phyloP scores from a whole-genome alignment of 2,797 vertebrate genomes.

The Crenuchus spilurus region DNA sequence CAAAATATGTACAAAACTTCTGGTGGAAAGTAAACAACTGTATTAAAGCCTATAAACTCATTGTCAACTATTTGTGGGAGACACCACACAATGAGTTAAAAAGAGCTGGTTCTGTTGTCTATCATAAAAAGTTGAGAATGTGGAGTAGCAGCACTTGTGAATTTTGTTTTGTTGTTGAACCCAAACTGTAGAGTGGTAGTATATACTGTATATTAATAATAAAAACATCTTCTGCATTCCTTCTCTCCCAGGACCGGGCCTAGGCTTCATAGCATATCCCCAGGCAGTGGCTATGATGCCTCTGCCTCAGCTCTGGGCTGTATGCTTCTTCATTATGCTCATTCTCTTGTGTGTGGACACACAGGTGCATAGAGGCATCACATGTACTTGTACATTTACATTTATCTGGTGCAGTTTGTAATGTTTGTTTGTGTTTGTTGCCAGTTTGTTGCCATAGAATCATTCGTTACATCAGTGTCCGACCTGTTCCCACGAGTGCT shows the following conservation, averaged over 20 bases:
- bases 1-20: too few species aligned
- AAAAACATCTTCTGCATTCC: background rate
- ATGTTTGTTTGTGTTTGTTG: background rate
- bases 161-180: too few species aligned
- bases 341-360: slow-evolving; percentile 82
- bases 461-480: slow-evolving; percentile 70
- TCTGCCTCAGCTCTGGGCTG: slow-evolving; percentile 65
- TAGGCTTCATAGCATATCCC: slow-evolving; percentile 76
- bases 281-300: slow-evolving; percentile 71
- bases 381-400: background rate
- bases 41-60: too few species aligned
- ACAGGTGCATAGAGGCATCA: slow-evolving; percentile 73
- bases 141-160: too few species aligned
- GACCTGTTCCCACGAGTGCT: slow-evolving; percentile 74
- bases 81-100: too few species aligned
- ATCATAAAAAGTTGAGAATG: too few species aligned
- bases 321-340: slow-evolving; percentile 72
- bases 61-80: too few species aligned
- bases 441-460: slow-evolving; percentile 77
- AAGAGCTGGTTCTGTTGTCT: too few species aligned
- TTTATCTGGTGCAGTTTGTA: background rate
- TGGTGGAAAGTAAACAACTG: too few species aligned
- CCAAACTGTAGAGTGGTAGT: background rate
- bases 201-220: slow-evolving; percentile 25
- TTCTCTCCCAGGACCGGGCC: slow-evolving; percentile 84